These are phyloP conservation scores for Pseudococcus jackbeardsleyi DNA, from an alignment of 2,888 invertebrate genomes.

Conservation along the genomic window DNA sequence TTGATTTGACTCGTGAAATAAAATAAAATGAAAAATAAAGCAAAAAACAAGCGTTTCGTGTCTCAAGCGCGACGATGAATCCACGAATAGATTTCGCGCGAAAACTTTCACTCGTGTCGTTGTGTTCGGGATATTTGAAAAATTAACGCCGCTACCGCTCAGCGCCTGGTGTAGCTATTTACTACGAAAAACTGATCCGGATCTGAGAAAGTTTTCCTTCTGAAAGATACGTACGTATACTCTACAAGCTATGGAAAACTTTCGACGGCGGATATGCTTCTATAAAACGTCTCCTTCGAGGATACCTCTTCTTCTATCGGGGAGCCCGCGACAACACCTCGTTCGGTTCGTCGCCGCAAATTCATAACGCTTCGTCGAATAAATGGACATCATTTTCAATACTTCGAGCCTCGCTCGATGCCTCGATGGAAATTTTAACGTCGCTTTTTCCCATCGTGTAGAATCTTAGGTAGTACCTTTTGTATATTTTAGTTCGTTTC, in stretches of 20 bases:
- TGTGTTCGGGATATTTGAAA: not conserved
- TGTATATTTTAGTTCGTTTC: not conserved
- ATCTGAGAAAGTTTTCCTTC: not conserved
- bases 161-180: not conserved
- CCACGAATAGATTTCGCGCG: not conserved
- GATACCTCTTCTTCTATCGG: not conserved
- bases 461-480: not conserved
- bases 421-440: constrained; percentile 22
- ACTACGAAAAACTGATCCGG: constrained; percentile 2
- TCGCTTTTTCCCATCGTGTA: not conserved
- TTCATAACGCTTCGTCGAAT: constrained; percentile 37
- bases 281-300: constrained; percentile 31
- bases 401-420: not conserved
- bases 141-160: not conserved
- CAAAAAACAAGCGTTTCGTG: not conserved
- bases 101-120: constrained; percentile 1
- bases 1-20: not conserved
- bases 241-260: not conserved
- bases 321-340: not conserved
- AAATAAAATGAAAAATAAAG: not conserved
- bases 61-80: not conserved
- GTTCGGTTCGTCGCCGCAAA: constrained; percentile 8
- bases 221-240: not conserved
- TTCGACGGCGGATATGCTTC: constrained; percentile 16
- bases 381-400: constrained; percentile 12